Evolutionary conservation across 2,797 vertebrate species (phyloP).

Genomic region (Molossus molossus): DNA sequence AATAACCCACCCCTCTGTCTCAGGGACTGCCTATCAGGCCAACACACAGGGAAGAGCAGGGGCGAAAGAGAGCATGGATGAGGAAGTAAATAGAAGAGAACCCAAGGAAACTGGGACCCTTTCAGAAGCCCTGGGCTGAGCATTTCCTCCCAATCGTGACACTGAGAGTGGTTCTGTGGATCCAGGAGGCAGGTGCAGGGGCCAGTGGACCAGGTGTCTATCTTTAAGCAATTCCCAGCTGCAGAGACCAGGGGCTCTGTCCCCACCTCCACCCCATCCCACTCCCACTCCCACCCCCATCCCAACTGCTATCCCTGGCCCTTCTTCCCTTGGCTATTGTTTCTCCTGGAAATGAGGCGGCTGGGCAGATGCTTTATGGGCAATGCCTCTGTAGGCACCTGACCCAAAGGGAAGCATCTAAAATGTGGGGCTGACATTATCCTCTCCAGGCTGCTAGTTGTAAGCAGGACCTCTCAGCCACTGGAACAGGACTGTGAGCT

Average conservation of each 20-base stretch:
- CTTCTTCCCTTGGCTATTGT: not conserved
- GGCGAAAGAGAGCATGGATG: not conserved
- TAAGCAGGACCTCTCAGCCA: not conserved
- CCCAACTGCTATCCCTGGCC: too few species aligned
- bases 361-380: not conserved
- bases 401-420: not conserved
- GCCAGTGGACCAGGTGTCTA: not conserved
- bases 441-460: not conserved
- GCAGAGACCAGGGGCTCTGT: not conserved
- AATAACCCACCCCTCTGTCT: not conserved
- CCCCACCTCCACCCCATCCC: too few species aligned
- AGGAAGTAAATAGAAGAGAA: not conserved
- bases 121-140: not conserved
- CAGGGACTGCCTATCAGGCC: not conserved
- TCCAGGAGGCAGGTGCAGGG: not conserved
- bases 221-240: not conserved
- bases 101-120: not conserved
- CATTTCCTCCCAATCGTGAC: not conserved
- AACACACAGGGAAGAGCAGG: not conserved
- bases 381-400: not conserved
- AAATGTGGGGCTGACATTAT: not conserved
- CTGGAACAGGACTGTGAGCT: not conserved
- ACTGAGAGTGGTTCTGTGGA: not conserved
- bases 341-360: constrained; percentile 1
- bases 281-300: too few species aligned